Base-by-base conservation (phyloP, 2,113 vertebrate species). In the Psilopogon haemacephalus region DNA sequence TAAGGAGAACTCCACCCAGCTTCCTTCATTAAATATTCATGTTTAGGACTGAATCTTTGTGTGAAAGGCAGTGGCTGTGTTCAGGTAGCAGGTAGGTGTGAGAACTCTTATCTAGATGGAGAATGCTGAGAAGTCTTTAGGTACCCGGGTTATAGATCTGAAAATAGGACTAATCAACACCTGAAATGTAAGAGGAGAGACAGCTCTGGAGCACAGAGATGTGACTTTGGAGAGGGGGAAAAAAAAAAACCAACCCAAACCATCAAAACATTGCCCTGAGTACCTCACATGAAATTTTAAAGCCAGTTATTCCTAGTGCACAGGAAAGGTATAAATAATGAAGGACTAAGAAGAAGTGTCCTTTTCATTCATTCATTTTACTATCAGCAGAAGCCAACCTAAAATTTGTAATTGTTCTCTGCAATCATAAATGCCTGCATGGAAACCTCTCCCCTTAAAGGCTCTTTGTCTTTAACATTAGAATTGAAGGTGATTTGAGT, bases 41-140 rank as follows among this genome's bases (percentile, higher is more conserved):
- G 89, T 79, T 64, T 3, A 71, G 91, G 77, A 80, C 75, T 83
- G 82, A 89, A 87, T 94, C 95, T 85, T 70, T 96, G 89, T 92
- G 93, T 95, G 94, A 87, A 91, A 95, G 89, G 84, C 71, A 94
- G 68, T 79, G 84, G 56, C 87, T 91, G 64, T 80, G 42, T 64
- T 95, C 87, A 83, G 68, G 70, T 74, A 94, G 82, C 82, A 94
- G 32, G 96, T 96, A 96, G 96, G 96, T 96, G 95, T 96, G 96
- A 94, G 96, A 96, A 96, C 72, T 69, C 93, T 96, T 96, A 96
- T 96, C 95, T 95, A 94, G 95, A 94, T 93, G 69, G 75, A 95
- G 84, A 95, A 85, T 94, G 89, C 94, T 94, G 93, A 96, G 91
- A 96, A 94, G 86, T 71, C 72, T 91, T 94, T 71, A 59, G 87